Percentiles rank a stretch among this genome's conserved stretches.
phyloP scores from a whole-genome alignment of 35 echinoderm and acorn worm genomes.

The Ophiothrix spiculata region DNA sequence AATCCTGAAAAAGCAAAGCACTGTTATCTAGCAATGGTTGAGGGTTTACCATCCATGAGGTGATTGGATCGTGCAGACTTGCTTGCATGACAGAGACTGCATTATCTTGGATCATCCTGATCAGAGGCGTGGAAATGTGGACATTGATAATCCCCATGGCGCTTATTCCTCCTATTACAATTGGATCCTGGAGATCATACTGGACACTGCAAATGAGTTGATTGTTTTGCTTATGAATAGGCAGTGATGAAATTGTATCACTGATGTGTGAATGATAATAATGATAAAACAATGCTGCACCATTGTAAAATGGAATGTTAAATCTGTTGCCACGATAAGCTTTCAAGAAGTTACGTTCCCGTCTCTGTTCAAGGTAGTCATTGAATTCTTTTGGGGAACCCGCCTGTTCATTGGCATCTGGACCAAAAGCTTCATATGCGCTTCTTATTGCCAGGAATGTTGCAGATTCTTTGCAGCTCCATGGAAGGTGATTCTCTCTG shows the following conservation, averaged over 20 bases:
- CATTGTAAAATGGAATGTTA: conserved; percentile 62
- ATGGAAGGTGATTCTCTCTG: conserved; percentile 44
- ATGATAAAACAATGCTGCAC: conserved; percentile 34
- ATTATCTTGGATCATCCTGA: conserved; percentile 48
- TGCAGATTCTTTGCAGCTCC: conserved; percentile 56
- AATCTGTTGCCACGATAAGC: conserved; percentile 70
- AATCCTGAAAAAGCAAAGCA: not conserved
- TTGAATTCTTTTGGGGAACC: conserved; percentile 61
- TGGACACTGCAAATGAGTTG: conserved; percentile 26
- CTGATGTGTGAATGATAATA: conserved; percentile 23
- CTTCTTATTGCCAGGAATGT: conserved; percentile 48
- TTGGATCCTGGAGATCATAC: conserved; percentile 45
- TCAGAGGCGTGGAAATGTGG: conserved; percentile 55
- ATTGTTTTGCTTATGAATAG: conserved; percentile 34
- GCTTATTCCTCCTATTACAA: conserved; percentile 55
- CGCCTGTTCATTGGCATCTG: conserved; percentile 48
- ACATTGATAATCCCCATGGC: conserved; percentile 51
- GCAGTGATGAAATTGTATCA: not conserved
- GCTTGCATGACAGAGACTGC: conserved; percentile 39
- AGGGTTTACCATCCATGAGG: not conserved
- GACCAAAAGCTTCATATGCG: conserved; percentile 71
- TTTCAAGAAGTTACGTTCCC: conserved; percentile 7
- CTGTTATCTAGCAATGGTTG: not conserved
- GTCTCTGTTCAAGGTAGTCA: conserved; percentile 15
- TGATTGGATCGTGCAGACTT: conserved; percentile 7